Evolutionary conservation across 2,797 vertebrate genomes (phyloP).

Genomic region (Neopelma chrysocephalum): DNA sequence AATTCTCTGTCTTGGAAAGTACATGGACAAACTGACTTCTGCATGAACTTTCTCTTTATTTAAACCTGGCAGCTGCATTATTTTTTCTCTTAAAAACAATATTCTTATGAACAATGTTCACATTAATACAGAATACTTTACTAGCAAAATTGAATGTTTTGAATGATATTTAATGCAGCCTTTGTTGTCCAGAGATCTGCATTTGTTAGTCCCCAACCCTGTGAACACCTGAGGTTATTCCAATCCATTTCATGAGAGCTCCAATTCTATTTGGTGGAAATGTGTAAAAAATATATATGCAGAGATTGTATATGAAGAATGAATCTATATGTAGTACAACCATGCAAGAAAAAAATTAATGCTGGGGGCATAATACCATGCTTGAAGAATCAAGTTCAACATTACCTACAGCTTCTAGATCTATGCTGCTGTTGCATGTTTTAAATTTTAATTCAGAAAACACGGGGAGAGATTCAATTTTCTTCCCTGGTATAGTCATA

Average conservation of each 20-base stretch:
- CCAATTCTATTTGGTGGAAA: not conserved
- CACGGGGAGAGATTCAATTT: not conserved
- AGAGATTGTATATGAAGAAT: not conserved
- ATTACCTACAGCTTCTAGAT: not conserved
- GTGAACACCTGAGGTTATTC: not conserved
- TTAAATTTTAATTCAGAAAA: constrained; percentile 48
- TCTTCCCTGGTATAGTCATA: not conserved
- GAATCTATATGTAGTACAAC: not conserved
- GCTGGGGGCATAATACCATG: not conserved
- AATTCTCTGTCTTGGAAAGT: not conserved
- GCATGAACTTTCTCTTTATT: not conserved
- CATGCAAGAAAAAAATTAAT: not conserved
- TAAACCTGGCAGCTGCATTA: not conserved
- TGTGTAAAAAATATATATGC: not conserved
- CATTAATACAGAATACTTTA: not conserved
- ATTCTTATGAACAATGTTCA: not conserved
- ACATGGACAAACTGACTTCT: not conserved
- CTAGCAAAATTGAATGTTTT: not conserved
- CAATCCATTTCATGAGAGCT: not conserved
- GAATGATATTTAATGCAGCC: not conserved
- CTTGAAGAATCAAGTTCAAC: not conserved
- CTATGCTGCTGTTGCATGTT: not conserved
- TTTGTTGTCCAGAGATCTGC: not conserved
- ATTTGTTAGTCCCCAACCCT: not conserved
- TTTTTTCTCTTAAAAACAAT: not conserved